Conservation (phyloP, 1,140 invertebrate genomes). For the Bombus fervidus region DNA sequence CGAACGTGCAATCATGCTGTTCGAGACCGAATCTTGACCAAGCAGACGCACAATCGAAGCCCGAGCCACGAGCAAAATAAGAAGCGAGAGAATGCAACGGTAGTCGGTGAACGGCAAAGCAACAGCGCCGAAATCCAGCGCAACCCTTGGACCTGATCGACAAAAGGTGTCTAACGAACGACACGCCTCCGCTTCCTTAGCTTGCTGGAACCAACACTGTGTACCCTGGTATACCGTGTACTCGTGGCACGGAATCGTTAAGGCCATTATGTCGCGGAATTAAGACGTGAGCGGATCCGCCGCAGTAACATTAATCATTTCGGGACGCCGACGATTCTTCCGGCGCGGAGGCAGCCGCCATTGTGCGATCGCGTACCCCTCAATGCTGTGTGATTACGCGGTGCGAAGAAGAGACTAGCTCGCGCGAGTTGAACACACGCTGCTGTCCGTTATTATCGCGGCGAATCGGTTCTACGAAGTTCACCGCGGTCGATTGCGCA, state of each 20-base stretch:
- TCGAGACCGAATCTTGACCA: not conserved
- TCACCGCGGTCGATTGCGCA: constrained; percentile 37
- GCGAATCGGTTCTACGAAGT: constrained; percentile 33
- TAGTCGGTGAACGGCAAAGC: constrained; percentile 14
- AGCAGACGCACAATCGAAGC: not conserved
- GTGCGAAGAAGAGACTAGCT: not conserved
- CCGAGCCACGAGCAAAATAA: too few relatives aligned
- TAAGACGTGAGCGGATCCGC: constrained; percentile 46
- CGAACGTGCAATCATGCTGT: not conserved
- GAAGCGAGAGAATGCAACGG: not conserved
- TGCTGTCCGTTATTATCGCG: constrained; percentile 29
- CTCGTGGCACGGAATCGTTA: constrained; percentile 36
- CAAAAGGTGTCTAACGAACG: constrained; percentile 49
- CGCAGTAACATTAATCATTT: constrained; percentile 44
- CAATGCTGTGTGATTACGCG: constrained; percentile 44
- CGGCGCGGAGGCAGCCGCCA: constrained; percentile 1
- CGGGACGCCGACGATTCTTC: constrained; percentile 1
- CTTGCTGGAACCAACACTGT: not conserved
- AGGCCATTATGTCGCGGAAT: constrained; percentile 51
- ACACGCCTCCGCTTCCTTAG: constrained; percentile 22
- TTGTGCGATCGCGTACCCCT: constrained; percentile 31
- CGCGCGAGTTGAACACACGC: constrained; percentile 7
- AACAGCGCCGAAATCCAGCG: not conserved
- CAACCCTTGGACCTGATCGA: constrained; percentile 20
- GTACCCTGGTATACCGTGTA: not conserved